Percentiles rank a stretch among this genome's conserved stretches.
Conservation (phyloP, 2,113 vertebrate species). For the Hippolais icterina region DNA sequence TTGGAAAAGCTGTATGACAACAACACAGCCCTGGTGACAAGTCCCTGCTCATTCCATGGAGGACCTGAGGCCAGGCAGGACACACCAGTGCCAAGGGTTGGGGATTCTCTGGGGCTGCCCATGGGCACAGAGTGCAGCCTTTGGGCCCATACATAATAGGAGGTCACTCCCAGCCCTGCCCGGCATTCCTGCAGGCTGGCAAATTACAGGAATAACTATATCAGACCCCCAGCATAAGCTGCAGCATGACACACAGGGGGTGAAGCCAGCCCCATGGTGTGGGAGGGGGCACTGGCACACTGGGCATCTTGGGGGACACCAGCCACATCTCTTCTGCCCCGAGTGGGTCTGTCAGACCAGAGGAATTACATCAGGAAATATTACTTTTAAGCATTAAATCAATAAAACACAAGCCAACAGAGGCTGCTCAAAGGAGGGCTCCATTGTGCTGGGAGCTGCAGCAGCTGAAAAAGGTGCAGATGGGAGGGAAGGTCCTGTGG, state of each 20-base stretch:
- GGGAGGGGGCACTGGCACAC: background rate
- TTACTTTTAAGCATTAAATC: background rate
- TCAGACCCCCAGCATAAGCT: background rate
- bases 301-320: background rate
- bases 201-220: background rate
- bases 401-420: background rate
- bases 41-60: background rate
- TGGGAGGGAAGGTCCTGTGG: background rate
- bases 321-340: background rate
- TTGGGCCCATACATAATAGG: accelerated
- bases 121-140: accelerated
- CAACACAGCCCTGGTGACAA: accelerated
- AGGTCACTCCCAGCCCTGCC: background rate
- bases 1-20: background rate
- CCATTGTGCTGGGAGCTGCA: background rate
- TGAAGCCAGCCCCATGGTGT: accelerated
- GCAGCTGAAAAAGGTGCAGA: background rate
- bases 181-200: accelerated
- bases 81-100: accelerated
- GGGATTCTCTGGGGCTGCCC: accelerated
- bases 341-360: background rate
- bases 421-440: background rate
- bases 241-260: accelerated
- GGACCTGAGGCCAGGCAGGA: background rate
- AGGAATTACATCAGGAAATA: background rate